Evolutionary conservation across 2,888 invertebrate genomes (phyloP).

Genomic region (Balanococcus diminutus): DNA sequence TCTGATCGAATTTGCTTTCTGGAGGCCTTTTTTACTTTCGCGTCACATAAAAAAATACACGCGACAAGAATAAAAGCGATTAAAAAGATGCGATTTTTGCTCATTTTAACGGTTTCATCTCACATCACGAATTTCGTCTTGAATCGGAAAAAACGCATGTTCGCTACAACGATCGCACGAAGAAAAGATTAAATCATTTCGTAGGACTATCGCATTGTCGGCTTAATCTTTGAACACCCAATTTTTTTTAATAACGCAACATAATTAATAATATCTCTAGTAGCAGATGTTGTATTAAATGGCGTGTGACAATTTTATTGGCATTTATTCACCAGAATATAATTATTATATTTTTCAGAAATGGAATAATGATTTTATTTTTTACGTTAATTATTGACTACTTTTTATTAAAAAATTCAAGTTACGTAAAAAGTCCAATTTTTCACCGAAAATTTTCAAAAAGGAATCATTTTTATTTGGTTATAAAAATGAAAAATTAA

Average conservation of each 20-base stretch:
- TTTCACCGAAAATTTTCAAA: no score
- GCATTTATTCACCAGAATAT: slow-evolving; percentile 11
- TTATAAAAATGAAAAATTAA: no score
- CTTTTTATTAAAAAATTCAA: no score
- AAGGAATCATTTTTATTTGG: no score
- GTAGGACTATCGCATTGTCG: slow-evolving; percentile 33
- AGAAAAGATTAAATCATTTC: neutral
- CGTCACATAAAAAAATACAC: neutral
- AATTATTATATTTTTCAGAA: no score
- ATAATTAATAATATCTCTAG: neutral
- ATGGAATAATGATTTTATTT: no score
- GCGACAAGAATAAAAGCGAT: neutral
- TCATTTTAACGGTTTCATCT: neutral
- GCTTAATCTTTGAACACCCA: slow-evolving; percentile 31
- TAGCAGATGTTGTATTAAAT: neutral
- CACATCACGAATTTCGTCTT: neutral
- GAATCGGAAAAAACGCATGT: neutral
- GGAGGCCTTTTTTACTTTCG: neutral
- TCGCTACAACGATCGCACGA: neutral
- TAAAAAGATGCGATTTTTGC: neutral
- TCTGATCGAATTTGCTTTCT: neutral
- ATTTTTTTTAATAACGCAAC: slow-evolving; percentile 11
- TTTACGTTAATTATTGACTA: no score
- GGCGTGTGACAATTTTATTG: slow-evolving; percentile 31
- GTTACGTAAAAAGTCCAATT: no score